These are phyloP conservation scores for Phyllotreta cruciferae DNA, from an alignment of 2,888 invertebrate species.

Conservation along the genomic window DNA sequence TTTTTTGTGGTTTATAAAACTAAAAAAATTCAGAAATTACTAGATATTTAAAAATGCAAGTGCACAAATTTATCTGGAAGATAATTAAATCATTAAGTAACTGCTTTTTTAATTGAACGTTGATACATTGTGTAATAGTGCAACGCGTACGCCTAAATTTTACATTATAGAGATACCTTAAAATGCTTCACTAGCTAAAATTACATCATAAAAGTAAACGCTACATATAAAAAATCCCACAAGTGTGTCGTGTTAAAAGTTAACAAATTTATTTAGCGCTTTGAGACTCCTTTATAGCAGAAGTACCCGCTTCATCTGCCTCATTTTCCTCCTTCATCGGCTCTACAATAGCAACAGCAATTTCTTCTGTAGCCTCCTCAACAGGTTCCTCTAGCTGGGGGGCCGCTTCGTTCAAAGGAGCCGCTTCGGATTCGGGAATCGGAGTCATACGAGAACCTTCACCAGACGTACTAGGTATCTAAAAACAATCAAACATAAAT, in stretches of 20 bases:
- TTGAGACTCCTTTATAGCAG: conserved; percentile 6
- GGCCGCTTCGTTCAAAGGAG: neutral
- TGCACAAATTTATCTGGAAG: no score
- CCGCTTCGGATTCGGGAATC: conserved; percentile 4
- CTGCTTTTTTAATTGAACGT: no score
- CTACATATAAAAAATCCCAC: no score
- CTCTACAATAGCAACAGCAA: conserved; percentile 11
- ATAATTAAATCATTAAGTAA: no score
- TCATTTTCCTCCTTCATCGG: neutral
- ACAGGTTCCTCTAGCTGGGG: neutral
- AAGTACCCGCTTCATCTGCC: neutral
- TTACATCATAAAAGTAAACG: no score
- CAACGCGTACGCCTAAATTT: no score
- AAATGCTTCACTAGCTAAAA: no score
- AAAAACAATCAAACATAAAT: neutral
- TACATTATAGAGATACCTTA: no score
- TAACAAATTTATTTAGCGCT: conserved; percentile 5
- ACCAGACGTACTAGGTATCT: conserved; percentile 21
- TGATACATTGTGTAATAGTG: no score
- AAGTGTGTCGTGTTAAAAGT: neutral
- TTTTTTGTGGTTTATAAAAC: no score
- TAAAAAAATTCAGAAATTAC: no score
- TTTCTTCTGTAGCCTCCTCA: conserved; percentile 6
- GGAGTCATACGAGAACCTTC: conserved; percentile 11
- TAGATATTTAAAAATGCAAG: no score